Evolutionary conservation across 2,888 invertebrate species (phyloP).

Genomic region (Chloromyia formosa): DNA sequence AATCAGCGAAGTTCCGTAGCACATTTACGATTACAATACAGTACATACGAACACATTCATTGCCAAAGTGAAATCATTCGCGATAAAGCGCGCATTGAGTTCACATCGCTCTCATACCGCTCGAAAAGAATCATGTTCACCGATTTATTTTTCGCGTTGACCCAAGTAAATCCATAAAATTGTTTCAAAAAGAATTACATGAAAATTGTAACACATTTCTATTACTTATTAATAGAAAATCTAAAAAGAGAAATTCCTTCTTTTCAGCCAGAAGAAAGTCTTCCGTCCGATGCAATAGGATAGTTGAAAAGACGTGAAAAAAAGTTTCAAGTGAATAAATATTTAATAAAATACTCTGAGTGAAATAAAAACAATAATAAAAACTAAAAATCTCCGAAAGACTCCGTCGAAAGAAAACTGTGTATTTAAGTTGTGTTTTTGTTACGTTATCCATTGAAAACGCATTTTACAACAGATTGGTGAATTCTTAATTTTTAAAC

Average conservation of each 20-base stretch:
- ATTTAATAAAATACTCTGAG: constrained; percentile 6
- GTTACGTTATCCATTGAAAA: not conserved
- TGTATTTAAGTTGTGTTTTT: constrained; percentile 7
- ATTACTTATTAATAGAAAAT: constrained; percentile 6
- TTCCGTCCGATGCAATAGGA: constrained; percentile 19
- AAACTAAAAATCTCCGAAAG: not conserved
- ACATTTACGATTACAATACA: constrained; percentile 13
- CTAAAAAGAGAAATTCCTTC: not conserved
- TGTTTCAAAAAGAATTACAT: not conserved
- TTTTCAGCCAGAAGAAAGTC: constrained; percentile 40
- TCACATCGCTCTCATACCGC: constrained; percentile 27
- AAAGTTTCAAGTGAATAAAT: constrained; percentile 28
- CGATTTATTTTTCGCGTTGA: not conserved
- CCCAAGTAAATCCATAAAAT: constrained; percentile 15
- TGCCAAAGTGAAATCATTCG: constrained; percentile 44
- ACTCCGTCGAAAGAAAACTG: not conserved
- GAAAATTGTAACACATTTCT: not conserved
- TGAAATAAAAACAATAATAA: not conserved
- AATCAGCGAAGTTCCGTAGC: constrained; percentile 22
- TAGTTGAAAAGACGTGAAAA: constrained; percentile 28
- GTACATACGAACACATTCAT: not conserved
- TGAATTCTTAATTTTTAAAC: constrained; percentile 9
- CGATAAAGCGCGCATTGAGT: constrained; percentile 45
- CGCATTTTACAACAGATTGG: constrained; percentile 22
- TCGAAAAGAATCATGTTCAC: constrained; percentile 12